Base-by-base conservation (phyloP, 2,888 invertebrate genomes). In the Branchipolynoe longqiensis region DNA sequence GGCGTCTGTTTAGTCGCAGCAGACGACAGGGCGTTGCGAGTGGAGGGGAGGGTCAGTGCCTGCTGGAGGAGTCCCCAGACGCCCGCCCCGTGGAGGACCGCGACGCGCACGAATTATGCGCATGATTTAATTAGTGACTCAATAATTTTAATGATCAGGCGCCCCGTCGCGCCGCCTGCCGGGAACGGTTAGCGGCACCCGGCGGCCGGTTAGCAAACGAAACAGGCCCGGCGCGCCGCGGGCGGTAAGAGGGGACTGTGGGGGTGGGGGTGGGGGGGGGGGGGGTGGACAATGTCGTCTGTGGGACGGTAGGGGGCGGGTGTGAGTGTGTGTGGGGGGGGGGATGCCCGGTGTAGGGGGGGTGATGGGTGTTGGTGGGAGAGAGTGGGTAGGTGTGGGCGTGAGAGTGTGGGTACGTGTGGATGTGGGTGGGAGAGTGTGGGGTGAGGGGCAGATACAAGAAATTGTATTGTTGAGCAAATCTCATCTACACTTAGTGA, bases 81-180 rank as follows among this genome's bases (percentile, higher is more conserved):
- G 28, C 69, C 69, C 38, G 4, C 69, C 33, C 36, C 22, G 36
- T 14, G 38, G 36, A 38, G 38, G 69, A 38, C 38, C 36, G 69
- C 69, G 69, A 14, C 36, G 25, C n/a, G n/a, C n/a, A 38, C 69
- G 69, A 69, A 69, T 69, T 69, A 69, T 69, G 69, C 36, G 69
- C 69, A 69, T 69, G 69, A 69, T 69, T 69, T 38, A 69, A 69
- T 69, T 69, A 69, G 69, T 69, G 69, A 69, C 69, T 69, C 69
- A 69, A 69, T 69, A 69, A 69, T 69, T 69, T 69, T 69, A 69
- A 69, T 69, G 69, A 69, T 69, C 38, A 22, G 36, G n/a, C n/a
- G n/a, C n/a, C n/a, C n/a, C n/a, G n/a, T n/a, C n/a, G n/a, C n/a
- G n/a, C n/a, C n/a, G n/a, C n/a, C n/a, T n/a, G n/a, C n/a, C n/a